Evolutionary conservation across 2,888 invertebrate species (phyloP), one percentile per base, ranked within the genome.

Genomic region (Callosobruchus maculatus): DNA sequence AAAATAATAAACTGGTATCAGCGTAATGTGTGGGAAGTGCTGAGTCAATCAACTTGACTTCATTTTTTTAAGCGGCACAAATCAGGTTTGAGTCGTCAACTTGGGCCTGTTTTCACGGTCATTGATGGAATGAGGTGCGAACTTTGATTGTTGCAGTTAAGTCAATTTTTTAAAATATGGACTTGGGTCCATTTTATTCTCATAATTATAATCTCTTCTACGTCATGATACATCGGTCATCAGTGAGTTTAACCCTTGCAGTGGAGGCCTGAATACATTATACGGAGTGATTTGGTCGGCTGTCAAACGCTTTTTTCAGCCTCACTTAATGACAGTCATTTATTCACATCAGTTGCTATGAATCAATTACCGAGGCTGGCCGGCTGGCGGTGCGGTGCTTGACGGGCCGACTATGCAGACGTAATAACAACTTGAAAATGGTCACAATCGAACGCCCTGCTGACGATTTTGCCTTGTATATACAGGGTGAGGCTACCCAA

Each of bases 391-490:
- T n/a, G n/a, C n/a, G n/a, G n/a, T 73, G 77, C 75, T 73, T 79
- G 81, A 80, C 80, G 77, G 79, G 71, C 77, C 75, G 77, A 75
- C 77, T 76, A 74, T 77, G 77, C 77, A 78, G 77, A 77, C 77
- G 78, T 78, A 79, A 78, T 73, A 75, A 72, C 72, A 72, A 22
- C 74, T 74, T 78, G 80, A 79, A 79, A 80, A 80, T 78, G 79
- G 77, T 79, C 76, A 79, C 79, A 80, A 80, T 80, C 81, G 79
- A 81, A 80, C 79, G 76, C 79, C 74, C 77, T 77, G 75, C 68
- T 73, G 76, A 73, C 74, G 76, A 73, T 76, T 73, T 73, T 83
- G n/a, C n/a, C n/a, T n/a, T n/a, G 70, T 26, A 9, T 9, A n/a
- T 70, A 70, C 49, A 49, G 1, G 49, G 49, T 49, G 49, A n/a